phyloP scores from a whole-genome alignment of 2,888 invertebrate genomes.

The Adelognathus sp. region DNA sequence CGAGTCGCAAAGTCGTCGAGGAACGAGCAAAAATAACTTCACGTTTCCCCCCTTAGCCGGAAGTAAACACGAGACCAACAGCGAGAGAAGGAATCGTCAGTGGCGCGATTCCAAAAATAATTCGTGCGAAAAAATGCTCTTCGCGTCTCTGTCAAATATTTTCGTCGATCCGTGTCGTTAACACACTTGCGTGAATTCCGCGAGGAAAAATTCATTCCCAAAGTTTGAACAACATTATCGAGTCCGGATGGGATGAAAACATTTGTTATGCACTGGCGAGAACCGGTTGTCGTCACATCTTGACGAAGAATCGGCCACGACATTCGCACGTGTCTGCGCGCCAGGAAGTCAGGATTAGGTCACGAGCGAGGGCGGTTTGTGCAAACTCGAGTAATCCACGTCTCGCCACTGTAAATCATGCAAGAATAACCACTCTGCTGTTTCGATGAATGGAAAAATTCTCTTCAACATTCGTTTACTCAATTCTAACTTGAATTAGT shows the following conservation, averaged over 20 bases:
- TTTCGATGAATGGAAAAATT: background rate
- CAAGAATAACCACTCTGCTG: background rate
- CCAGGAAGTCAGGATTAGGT: constrained; percentile 45
- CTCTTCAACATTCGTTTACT: background rate
- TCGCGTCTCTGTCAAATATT: background rate
- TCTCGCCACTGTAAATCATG: background rate
- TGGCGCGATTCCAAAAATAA: constrained; percentile 30
- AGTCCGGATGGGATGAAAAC: background rate
- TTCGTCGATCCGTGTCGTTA: background rate
- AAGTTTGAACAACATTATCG: constrained; percentile 7
- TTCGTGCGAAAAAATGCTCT: background rate
- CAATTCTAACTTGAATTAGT: no score
- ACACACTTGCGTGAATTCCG: constrained; percentile 20
- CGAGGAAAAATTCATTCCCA: constrained; percentile 18
- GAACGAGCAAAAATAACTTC: constrained; percentile 14
- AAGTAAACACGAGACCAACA: constrained; percentile 9
- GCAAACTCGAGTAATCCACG: background rate
- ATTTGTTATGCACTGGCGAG: constrained; percentile 21
- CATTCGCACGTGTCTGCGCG: constrained; percentile 32
- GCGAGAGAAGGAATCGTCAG: background rate
- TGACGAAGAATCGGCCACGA: constrained; percentile 22
- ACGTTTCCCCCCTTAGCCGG: constrained; percentile 11
- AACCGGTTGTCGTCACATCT: constrained; percentile 41
- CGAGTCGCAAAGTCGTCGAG: constrained; percentile 10
- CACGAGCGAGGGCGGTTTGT: constrained; percentile 18